These are phyloP conservation scores for Neodiprion pinetum DNA, from an alignment of 1,140 invertebrate species.

Conservation along the genomic window DNA sequence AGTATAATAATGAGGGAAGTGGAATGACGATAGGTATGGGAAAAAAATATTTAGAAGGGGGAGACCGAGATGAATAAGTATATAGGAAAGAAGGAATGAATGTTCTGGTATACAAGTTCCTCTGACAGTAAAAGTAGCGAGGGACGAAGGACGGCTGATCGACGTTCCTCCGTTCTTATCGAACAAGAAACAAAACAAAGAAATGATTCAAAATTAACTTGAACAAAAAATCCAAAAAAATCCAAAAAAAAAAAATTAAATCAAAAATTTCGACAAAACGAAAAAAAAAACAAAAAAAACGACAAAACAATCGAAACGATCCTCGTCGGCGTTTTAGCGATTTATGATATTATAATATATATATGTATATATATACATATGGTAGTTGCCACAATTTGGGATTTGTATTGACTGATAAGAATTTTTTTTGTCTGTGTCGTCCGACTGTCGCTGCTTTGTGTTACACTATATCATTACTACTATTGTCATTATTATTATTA, in stretches of 20 bases:
- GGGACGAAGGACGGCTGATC: constrained; percentile 38
- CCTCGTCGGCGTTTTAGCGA: not conserved
- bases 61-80: not conserved
- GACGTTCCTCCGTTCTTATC: constrained; percentile 16
- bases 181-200: not conserved
- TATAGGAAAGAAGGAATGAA: constrained; percentile 38
- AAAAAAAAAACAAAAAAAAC: not conserved
- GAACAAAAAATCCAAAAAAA: not conserved
- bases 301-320: not conserved
- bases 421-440: not conserved
- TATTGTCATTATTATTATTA: constrained; percentile 13
- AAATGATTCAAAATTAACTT: not conserved
- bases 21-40: not conserved
- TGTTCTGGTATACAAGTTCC: constrained; percentile 59
- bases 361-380: too few relatives aligned
- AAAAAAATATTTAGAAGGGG: not conserved
- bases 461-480: not conserved
- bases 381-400: too few relatives aligned
- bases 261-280: too few relatives aligned
- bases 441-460: not conserved
- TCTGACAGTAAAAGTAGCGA: constrained; percentile 54
- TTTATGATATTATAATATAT: not conserved
- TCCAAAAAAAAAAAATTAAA: not conserved
- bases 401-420: too few relatives aligned
- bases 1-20: not conserved